Conservation (phyloP, 2,888 invertebrate species). For the Drosophila emarginata region DNA sequence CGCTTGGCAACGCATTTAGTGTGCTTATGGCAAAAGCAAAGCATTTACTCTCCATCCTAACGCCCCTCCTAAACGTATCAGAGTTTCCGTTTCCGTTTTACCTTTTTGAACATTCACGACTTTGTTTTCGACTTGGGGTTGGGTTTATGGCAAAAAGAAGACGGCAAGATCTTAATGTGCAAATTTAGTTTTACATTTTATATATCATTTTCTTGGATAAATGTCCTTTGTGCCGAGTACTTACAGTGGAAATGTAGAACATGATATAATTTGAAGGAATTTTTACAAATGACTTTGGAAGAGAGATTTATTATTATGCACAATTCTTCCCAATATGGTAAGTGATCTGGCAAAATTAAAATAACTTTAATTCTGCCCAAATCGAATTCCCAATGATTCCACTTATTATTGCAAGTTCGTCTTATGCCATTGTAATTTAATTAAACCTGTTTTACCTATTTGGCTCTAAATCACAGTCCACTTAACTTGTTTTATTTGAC, state of each 20-base stretch:
- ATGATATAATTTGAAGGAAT: neutral
- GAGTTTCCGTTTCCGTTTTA: conserved; percentile 43
- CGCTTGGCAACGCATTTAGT: conserved; percentile 32
- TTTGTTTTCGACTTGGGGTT: conserved; percentile 36
- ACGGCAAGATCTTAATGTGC: conserved; percentile 61
- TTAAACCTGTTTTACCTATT: too few relatives aligned
- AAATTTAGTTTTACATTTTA: conserved; percentile 76
- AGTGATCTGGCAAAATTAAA: too few relatives aligned
- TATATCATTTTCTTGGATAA: conserved; percentile 48
- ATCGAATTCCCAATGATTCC: too few relatives aligned
- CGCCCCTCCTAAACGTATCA: conserved; percentile 30
- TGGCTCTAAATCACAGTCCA: too few relatives aligned
- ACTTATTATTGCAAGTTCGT: too few relatives aligned
- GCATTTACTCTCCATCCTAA: conserved; percentile 26
- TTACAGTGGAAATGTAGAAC: conserved; percentile 28
- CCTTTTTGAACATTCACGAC: conserved; percentile 43
- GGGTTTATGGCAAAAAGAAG: conserved; percentile 19
- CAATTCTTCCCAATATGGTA: too few relatives aligned
- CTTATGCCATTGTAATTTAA: too few relatives aligned
- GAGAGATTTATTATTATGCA: too few relatives aligned
- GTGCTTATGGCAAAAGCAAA: conserved; percentile 11
- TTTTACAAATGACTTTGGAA: neutral
- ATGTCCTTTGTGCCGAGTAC: conserved; percentile 41
- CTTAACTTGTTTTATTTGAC: too few relatives aligned
- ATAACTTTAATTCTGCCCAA: too few relatives aligned